phyloP scores from a whole-genome alignment of 2,113 vertebrate genomes.

The Cryptoleucopteryx plumbea region DNA sequence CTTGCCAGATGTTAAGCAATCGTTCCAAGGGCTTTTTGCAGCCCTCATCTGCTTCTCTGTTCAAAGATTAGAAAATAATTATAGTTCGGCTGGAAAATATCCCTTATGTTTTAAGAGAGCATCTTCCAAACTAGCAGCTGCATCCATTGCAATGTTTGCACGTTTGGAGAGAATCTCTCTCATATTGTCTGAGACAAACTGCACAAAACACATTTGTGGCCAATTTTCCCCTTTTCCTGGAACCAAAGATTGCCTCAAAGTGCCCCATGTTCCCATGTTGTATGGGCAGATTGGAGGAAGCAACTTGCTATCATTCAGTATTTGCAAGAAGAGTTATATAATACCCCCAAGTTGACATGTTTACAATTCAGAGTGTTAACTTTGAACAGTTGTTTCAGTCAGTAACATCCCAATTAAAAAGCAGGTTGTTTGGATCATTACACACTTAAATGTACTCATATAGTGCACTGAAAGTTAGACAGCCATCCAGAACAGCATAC shows the following conservation, averaged over 20 bases:
- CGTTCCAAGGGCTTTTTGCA: constrained; percentile 96
- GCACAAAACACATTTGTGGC: not conserved
- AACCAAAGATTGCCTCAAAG: not conserved
- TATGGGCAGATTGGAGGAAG: not conserved
- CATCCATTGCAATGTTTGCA: not conserved
- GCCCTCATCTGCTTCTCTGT: constrained; percentile 86
- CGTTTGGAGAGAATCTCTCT: not conserved
- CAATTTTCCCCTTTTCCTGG: not conserved
- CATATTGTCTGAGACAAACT: not conserved
- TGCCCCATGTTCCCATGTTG: not conserved
- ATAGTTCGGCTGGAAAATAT: constrained; percentile 16
- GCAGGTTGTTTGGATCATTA: constrained; percentile 17
- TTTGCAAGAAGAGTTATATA: not conserved
- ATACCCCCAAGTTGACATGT: not conserved
- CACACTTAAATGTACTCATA: not conserved
- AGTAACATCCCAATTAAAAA: constrained; percentile 23
- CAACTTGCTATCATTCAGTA: not conserved
- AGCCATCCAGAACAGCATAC: not conserved
- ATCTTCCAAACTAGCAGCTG: constrained; percentile 14
- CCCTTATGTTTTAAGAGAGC: not conserved
- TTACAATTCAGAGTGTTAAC: not conserved
- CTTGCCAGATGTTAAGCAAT: constrained; percentile 97
- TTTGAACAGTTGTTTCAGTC: not conserved
- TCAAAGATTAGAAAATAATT: constrained; percentile 53
- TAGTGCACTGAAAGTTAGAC: not conserved